These are phyloP conservation scores for Piscicola geometra DNA, from an alignment of 2,888 invertebrate genomes.

Conservation along the genomic window DNA sequence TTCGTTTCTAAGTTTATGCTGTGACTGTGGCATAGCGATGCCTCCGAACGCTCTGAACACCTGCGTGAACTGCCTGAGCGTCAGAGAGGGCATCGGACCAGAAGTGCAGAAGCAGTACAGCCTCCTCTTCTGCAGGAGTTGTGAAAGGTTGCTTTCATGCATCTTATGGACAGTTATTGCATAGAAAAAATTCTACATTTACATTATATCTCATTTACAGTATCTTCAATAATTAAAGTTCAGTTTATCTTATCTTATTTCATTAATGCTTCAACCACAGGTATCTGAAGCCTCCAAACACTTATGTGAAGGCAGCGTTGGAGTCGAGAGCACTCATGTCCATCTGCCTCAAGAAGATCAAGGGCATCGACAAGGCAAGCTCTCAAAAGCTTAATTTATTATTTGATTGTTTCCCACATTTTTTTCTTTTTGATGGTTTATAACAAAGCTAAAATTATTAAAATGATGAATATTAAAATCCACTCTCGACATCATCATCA, in stretches of 20 bases:
- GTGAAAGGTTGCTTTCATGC: conserved; percentile 69
- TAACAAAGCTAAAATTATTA: too few relatives aligned
- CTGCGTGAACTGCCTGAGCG: conserved; percentile 88
- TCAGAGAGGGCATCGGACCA: conserved; percentile 88
- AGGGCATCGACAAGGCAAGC: conserved; percentile 72
- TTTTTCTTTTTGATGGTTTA: too few relatives aligned
- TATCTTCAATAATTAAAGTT: conserved; percentile 14
- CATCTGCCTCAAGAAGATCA: conserved; percentile 85
- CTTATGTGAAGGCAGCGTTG: conserved; percentile 61
- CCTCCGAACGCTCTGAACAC: conserved; percentile 94
- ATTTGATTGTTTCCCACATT: too few relatives aligned
- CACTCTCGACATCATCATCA: too few relatives aligned
- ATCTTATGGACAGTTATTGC: not conserved
- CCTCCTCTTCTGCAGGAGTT: conserved; percentile 82
- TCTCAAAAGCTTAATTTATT: too few relatives aligned
- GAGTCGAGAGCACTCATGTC: conserved; percentile 81
- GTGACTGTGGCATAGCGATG: conserved; percentile 85
- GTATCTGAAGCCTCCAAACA: conserved; percentile 71
- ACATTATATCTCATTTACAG: not conserved
- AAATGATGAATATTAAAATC: too few relatives aligned
- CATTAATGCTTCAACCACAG: conserved; percentile 58
- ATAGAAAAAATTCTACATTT: not conserved
- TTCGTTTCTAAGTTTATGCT: conserved; percentile 62
- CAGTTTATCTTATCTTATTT: not conserved
- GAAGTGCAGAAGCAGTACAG: conserved; percentile 84